Conservation (phyloP, 2,113 vertebrate species). For the Eira barbara region DNA sequence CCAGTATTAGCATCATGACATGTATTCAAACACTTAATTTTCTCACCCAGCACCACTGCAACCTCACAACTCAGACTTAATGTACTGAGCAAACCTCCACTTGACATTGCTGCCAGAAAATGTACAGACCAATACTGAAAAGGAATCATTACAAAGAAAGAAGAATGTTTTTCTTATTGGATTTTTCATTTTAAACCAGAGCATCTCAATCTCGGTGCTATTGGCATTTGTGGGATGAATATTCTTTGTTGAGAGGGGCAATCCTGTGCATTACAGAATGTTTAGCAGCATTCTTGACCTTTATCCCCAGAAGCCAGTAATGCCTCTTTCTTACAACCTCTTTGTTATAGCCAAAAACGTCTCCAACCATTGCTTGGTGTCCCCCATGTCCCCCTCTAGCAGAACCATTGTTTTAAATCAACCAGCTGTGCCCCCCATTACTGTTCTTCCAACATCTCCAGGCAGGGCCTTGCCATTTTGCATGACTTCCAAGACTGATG, state of each 20-base stretch:
- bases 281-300: background rate
- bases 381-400: background rate
- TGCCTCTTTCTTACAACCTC: background rate
- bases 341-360: background rate
- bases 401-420: background rate
- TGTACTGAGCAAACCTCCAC: background rate
- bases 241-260: background rate
- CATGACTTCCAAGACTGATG: background rate
- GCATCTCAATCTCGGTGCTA: background rate
- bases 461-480: background rate
- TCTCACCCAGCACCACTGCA: background rate
- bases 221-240: background rate
- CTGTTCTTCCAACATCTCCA: background rate
- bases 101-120: background rate
- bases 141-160: background rate
- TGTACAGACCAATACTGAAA: background rate
- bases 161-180: background rate
- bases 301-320: background rate
- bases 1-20: background rate
- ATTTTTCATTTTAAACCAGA: background rate
- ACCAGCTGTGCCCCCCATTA: background rate
- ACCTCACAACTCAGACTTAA: background rate
- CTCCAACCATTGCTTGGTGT: background rate
- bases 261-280: background rate
- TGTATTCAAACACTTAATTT: background rate